phyloP scores from a whole-genome alignment of 2,888 invertebrate species.

The Danaus chrysippus region DNA sequence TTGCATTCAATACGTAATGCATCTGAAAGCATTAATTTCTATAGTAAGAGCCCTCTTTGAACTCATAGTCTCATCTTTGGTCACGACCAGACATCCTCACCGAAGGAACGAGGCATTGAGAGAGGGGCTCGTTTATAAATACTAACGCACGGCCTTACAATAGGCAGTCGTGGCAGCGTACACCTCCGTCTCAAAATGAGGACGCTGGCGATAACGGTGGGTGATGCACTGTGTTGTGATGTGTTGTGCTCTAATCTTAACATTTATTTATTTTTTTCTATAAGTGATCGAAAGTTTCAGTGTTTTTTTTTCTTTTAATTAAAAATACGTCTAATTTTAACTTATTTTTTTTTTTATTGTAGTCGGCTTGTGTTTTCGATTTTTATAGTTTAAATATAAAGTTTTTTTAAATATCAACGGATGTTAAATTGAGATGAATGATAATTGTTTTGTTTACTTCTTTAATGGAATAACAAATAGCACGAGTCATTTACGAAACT shows the following conservation, averaged over 20 bases:
- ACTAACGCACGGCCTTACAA: constrained; percentile 40
- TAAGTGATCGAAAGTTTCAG: constrained; percentile 3
- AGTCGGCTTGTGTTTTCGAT: not conserved
- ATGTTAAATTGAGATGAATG: no score
- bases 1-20: constrained; percentile 13
- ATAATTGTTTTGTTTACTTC: no score
- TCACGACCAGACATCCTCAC: constrained; percentile 35
- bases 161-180: constrained; percentile 59
- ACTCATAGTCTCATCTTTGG: constrained; percentile 31
- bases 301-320: not conserved
- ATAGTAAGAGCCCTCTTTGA: constrained; percentile 28
- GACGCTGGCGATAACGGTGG: constrained; percentile 67
- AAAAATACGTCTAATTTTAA: not conserved
- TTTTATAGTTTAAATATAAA: not conserved
- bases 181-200: constrained; percentile 60
- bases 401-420: no score
- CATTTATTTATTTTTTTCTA: constrained; percentile 10
- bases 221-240: constrained; percentile 44
- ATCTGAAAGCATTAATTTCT: not conserved
- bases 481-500: no score
- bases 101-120: constrained; percentile 36
- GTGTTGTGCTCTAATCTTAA: constrained; percentile 27
- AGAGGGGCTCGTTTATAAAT: constrained; percentile 65
- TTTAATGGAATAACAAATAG: no score
- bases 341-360: not conserved